Evolutionary conservation across 2,888 invertebrate genomes (phyloP).

Genomic region (Notocelia uddmanniana): DNA sequence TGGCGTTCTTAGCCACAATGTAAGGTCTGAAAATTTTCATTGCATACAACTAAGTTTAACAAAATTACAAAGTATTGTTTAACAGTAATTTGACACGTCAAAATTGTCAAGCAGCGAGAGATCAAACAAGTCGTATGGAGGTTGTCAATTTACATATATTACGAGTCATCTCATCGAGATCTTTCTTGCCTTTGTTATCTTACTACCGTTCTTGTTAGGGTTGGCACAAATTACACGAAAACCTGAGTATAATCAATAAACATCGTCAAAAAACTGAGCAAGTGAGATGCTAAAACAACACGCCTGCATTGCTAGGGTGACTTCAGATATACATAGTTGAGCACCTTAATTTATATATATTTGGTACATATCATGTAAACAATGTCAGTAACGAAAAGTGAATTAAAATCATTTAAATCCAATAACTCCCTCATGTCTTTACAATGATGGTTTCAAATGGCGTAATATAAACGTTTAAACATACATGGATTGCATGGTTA

Average conservation of each 20-base stretch:
- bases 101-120: conserved; percentile 1
- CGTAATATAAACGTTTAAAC: not conserved
- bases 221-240: conserved; percentile 1
- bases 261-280: not conserved
- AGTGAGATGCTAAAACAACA: not conserved
- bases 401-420: too few relatives aligned
- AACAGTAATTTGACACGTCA: conserved; percentile 30
- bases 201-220: conserved; percentile 19
- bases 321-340: too few relatives aligned
- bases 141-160: conserved; percentile 51
- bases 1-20: not conserved
- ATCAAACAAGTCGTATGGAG: conserved; percentile 40
- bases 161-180: conserved; percentile 48
- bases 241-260: not conserved
- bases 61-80: conserved; percentile 19
- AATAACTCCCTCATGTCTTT: not conserved
- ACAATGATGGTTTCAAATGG: not conserved
- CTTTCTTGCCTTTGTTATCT: conserved; percentile 37
- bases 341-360: too few relatives aligned
- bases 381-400: too few relatives aligned
- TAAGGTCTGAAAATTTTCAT: not conserved
- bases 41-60: not conserved
- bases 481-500: not conserved
- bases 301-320: not conserved
- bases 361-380: too few relatives aligned